Percentiles rank a stretch among this genome's conserved stretches.
Evolutionary conservation across 2,113 vertebrate genomes (phyloP).

Genomic region (human): GRCh38 chr1:203191001-203191500

Average conservation of each 20-base stretch:
- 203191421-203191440: neutral
- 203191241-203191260: neutral
- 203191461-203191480: neutral
- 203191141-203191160: neutral
- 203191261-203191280: neutral
- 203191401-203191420: neutral
- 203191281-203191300: neutral
- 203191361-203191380: neutral
- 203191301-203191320: neutral
- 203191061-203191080: neutral
- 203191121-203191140: neutral
- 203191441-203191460: neutral
- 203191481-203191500: neutral
- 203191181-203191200: neutral
- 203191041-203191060: neutral
- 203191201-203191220: neutral
- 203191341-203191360: neutral
- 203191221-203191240: neutral
- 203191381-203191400: neutral
- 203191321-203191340: neutral
- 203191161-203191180: neutral
- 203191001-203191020: neutral
- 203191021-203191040: neutral
- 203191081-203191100: neutral
- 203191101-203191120: constrained; percentile 19